These are phyloP conservation scores for Furcula furcula DNA, from an alignment of 2,888 invertebrate genomes.

Conservation along the genomic window DNA sequence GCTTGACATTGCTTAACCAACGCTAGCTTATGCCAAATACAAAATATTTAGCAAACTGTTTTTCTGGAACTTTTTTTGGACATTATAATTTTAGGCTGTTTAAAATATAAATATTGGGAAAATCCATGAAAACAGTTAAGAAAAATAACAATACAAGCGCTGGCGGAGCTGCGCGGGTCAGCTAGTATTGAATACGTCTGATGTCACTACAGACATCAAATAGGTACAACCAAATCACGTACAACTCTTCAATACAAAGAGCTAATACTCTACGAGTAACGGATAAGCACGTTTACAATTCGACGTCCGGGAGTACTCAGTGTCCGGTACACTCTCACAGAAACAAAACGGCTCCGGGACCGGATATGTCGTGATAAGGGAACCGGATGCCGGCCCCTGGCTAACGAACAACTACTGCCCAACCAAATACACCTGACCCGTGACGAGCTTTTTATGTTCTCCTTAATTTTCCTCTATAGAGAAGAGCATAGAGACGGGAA, in stretches of 20 bases:
- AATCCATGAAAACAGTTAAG: no score
- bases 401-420: conserved; percentile 65
- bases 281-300: conserved; percentile 17
- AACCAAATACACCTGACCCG: conserved; percentile 40
- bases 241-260: not conserved
- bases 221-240: not conserved
- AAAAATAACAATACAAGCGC: no score
- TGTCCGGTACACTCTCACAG: conserved; percentile 58
- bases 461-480: conserved; percentile 11
- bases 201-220: no score
- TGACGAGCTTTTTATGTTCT: conserved; percentile 9
- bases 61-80: no score
- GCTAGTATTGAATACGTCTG: no score
- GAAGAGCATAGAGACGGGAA: conserved; percentile 17
- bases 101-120: no score
- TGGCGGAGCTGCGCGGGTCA: no score
- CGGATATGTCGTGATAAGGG: conserved; percentile 67
- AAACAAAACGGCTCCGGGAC: conserved; percentile 58
- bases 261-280: conserved; percentile 6
- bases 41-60: no score
- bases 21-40: no score
- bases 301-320: conserved; percentile 23
- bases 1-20: no score
- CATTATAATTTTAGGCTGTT: no score
- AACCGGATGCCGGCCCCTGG: conserved; percentile 61